phyloP scores from a whole-genome alignment of 2,888 invertebrate genomes.

The Scrobipalpa costella region DNA sequence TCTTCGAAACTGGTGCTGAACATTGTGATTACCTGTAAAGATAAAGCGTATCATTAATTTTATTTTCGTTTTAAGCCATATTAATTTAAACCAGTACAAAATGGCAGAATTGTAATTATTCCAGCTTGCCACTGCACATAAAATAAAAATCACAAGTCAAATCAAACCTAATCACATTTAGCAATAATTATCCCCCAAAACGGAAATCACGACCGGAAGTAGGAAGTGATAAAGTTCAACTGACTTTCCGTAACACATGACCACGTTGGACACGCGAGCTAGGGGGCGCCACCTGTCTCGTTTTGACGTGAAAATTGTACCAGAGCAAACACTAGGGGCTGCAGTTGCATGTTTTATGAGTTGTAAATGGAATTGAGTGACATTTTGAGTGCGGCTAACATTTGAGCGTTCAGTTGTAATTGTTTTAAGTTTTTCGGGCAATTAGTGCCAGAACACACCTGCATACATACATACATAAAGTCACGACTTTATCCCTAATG shows the following conservation, averaged over 20 bases:
- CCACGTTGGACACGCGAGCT: conserved; percentile 60
- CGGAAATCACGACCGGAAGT: conserved; percentile 69
- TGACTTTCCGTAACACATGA: conserved; percentile 62
- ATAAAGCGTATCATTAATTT: no score
- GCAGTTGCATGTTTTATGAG: conserved; percentile 10
- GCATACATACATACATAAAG: no score
- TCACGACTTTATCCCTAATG: no score
- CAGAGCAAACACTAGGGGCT: conserved; percentile 47
- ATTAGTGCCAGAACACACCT: no score
- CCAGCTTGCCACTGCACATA: neutral
- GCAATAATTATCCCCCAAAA: conserved; percentile 36
- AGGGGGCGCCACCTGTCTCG: conserved; percentile 51
- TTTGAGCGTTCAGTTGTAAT: neutral
- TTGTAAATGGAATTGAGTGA: neutral
- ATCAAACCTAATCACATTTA: neutral
- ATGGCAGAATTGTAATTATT: neutral
- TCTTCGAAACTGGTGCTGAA: conserved; percentile 69
- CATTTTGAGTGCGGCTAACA: neutral
- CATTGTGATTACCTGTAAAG: conserved; percentile 56
- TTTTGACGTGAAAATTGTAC: conserved; percentile 51
- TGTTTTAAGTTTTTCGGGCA: neutral
- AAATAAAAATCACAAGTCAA: neutral
- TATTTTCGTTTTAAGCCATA: no score
- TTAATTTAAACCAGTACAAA: no score
- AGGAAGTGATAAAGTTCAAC: conserved; percentile 78